These are phyloP conservation scores for Dendrolimus kikuchii DNA, from an alignment of 1,140 invertebrate genomes.

Conservation along the genomic window DNA sequence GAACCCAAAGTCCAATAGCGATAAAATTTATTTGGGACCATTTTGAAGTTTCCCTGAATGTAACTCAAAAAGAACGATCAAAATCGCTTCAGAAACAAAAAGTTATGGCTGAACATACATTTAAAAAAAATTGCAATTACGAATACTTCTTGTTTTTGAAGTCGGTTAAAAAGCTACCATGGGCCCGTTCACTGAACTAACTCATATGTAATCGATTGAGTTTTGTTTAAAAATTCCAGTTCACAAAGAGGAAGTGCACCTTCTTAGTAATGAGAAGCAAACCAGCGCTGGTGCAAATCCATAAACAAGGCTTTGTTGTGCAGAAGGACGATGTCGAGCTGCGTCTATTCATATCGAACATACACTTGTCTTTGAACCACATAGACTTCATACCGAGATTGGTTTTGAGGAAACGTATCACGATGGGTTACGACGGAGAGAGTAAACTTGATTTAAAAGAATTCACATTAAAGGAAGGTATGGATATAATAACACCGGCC, in stretches of 20 bases:
- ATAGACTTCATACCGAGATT: slow-evolving; percentile 36
- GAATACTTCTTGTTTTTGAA: slow-evolving; percentile 3
- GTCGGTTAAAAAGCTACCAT: slow-evolving; percentile 1
- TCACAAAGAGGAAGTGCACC: slow-evolving; percentile 33
- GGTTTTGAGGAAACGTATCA: slow-evolving; percentile 24
- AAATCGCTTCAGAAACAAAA: too few relatives aligned
- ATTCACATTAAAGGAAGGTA: slow-evolving; percentile 41
- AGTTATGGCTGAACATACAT: too few relatives aligned
- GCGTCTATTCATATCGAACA: slow-evolving; percentile 20
- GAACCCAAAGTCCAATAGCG: too few relatives aligned
- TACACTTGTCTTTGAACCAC: slow-evolving; percentile 14
- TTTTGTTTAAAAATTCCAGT: slow-evolving; percentile 18
- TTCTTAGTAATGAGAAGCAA: slow-evolving; percentile 35
- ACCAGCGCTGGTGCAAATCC: slow-evolving; percentile 29
- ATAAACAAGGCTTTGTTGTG: slow-evolving; percentile 29
- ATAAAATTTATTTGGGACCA: too few relatives aligned
- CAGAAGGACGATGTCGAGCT: slow-evolving; percentile 31
- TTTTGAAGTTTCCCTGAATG: too few relatives aligned
- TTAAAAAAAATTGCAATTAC: neutral
- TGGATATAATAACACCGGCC: slow-evolving; percentile 6
- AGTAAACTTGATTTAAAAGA: slow-evolving; percentile 26
- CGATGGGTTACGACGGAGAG: slow-evolving; percentile 13
- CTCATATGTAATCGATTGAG: too few relatives aligned
- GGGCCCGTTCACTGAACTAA: too few relatives aligned
- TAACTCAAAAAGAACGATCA: too few relatives aligned